Percentiles rank a stretch among this genome's conserved stretches.
Conservation (phyloP, 2,888 invertebrate genomes). For the Cordilura impudica region DNA sequence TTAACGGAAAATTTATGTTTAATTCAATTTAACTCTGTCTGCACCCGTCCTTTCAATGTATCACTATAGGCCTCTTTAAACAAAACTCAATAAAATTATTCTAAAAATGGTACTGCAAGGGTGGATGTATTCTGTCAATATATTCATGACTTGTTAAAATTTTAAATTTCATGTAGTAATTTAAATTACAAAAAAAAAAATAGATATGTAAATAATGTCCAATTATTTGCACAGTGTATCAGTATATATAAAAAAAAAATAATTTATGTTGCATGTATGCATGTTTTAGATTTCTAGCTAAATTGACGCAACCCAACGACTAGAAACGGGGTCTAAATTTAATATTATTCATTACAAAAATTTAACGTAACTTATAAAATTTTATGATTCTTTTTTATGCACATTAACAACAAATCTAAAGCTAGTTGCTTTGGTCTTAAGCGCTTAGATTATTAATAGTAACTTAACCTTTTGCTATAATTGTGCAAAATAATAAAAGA, state of each 20-base stretch:
- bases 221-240: conserved; percentile 8
- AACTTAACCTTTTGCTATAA: conserved; percentile 57
- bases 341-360: conserved; percentile 54
- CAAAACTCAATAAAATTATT: too few relatives aligned
- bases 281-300: conserved; percentile 12
- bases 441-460: conserved; percentile 48
- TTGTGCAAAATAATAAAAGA: conserved; percentile 9
- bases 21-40: too few relatives aligned
- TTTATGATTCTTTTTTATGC: conserved; percentile 16
- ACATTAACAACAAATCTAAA: background rate
- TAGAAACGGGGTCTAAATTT: conserved; percentile 32
- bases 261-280: conserved; percentile 39
- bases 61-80: too few relatives aligned
- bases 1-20: too few relatives aligned
- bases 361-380: conserved; percentile 37
- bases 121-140: too few relatives aligned
- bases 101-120: too few relatives aligned
- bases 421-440: conserved; percentile 10
- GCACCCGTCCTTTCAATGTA: too few relatives aligned
- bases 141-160: too few relatives aligned
- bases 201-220: too few relatives aligned
- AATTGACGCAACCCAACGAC: conserved; percentile 32
- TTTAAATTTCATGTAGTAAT: too few relatives aligned
- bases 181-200: too few relatives aligned
- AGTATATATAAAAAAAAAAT: background rate